Base-by-base conservation (phyloP, 2,113 vertebrate species). In the Heterotis niloticus region DNA sequence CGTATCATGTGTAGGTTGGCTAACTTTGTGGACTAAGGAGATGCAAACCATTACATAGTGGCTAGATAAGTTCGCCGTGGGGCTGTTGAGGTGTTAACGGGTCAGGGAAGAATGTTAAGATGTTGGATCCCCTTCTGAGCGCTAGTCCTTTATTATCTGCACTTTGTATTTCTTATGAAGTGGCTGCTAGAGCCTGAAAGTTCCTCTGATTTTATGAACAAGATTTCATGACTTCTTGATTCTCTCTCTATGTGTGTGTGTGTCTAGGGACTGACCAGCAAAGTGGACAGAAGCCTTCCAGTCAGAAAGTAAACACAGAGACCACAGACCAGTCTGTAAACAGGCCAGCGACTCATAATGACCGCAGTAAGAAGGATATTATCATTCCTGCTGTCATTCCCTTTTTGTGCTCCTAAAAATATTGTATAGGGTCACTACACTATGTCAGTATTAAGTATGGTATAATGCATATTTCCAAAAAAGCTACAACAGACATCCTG, bases 311-410 rank as follows among this genome's bases (percentile, higher is more conserved):
- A 10, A 77, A 82, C n/a, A 9, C 76, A 77, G 85, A 84, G 75
- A 83, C 80, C 18, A 79, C 86, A 81, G 85, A 82, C 65, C 34
- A 51, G 68, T 2, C 72, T 5, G 79, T 18, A 74, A 85, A 86
- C 75, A 52, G 70, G 57, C 82, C 65, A 81, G 83, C 70, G 59
- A 70, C 84, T 23, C 84, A 85, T 64, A 84, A 87, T 80, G 85
- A 87, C n/a, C 75, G 85, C 79, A 88, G 92, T 88, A 82, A 91
- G 87, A 26, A 44, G 23, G 28, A 51, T 34, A 62, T 77, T 9
- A 70, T 11, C 64, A n/a, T 34, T 10, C 44, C 28, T 23, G 1
- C 23, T 74, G 23, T 20, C 59, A 29, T 17, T 60, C 14, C 12
- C 62, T 51, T 29, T 62, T 3, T 10, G 20, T 11, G n/a, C 14